Base-by-base conservation (phyloP, 2,797 vertebrate genomes). In the Staurois parvus region DNA sequence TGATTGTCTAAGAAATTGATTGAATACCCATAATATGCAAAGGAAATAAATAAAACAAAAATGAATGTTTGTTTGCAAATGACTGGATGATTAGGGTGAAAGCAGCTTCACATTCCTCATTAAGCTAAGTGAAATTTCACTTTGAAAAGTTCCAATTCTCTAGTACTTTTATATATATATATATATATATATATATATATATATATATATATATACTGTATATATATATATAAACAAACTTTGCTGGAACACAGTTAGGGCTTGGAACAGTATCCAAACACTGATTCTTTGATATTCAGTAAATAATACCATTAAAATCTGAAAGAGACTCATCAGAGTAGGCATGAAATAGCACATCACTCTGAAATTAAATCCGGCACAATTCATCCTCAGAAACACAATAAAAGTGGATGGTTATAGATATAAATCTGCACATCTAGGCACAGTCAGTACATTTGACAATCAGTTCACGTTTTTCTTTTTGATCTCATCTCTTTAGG, bases 251-350 rank as follows among this genome's bases (percentile, higher is more conserved):
- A 68, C 64, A 52, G 52, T 42, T 76, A 40, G 76, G 45, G 66
- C 29, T 40, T 30, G n/a, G n/a, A n/a, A n/a, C n/a, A 37, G 72
- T 56, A 72, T 62, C 30, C 81, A 75, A 76, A 76, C 34, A 67
- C 74, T 56, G 76, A 70, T 84, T 77, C 67, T 84, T 79, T 84
- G 76, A 85, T 79, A 56, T 73, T 74, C 83, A 73, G 74, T 76
- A 84, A 84, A 84, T 84, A 84, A 84, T 79, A 37, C 52, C 29
- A 85, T 79, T 85, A 79, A 79, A 79, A 37, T 85, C 28, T 52
- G 83, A 79, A 79, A 79, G 28, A 37, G 68, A 28, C 52, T 79
- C 76, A 79, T 79, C 76, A 84, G 68, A 62, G 45, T 30, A 67
- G 28, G 83, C 52, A 79, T 79, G 83, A 85, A 80, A 79, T 85